phyloP scores from a whole-genome alignment of 2,888 invertebrate genomes.

The Eupithecia inturbata region DNA sequence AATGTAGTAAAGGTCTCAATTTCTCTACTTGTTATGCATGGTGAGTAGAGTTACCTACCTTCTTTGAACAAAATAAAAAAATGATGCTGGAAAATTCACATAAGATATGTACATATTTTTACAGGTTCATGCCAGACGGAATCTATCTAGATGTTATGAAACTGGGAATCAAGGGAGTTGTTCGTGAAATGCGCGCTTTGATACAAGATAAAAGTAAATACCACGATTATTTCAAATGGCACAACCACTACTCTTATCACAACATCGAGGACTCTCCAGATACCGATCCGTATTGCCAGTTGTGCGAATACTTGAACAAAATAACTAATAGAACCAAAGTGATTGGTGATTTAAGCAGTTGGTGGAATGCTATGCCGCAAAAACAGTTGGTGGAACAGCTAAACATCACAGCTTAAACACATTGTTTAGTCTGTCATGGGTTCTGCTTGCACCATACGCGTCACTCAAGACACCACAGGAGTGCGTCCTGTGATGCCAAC shows the following conservation, averaged over 20 bases:
- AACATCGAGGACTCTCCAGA: slow-evolving; percentile 17
- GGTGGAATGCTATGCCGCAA: neutral
- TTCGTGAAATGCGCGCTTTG: neutral
- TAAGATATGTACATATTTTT: neutral
- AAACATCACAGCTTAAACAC: neutral
- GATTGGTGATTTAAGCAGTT: neutral
- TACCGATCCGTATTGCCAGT: slow-evolving; percentile 22
- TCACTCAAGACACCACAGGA: neutral
- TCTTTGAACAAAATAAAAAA: neutral
- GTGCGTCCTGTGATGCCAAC: neutral
- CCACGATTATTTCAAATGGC: slow-evolving; percentile 56
- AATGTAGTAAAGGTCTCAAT: neutral
- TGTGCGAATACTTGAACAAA: slow-evolving; percentile 7
- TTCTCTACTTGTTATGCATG: neutral
- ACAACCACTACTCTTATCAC: slow-evolving; percentile 55
- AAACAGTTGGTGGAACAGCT: neutral
- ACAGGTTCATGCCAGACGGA: slow-evolving; percentile 46
- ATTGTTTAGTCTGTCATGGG: neutral
- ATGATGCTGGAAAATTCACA: neutral
- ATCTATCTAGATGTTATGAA: neutral
- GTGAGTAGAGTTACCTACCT: neutral
- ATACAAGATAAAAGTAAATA: slow-evolving; percentile 40
- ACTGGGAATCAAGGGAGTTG: neutral
- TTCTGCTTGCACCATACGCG: neutral
- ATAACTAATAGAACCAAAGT: neutral